Percentiles rank a stretch among this genome's conserved stretches.
These are phyloP conservation scores for Theretra japonica DNA, from an alignment of 2,888 invertebrate species.

Conservation along the genomic window DNA sequence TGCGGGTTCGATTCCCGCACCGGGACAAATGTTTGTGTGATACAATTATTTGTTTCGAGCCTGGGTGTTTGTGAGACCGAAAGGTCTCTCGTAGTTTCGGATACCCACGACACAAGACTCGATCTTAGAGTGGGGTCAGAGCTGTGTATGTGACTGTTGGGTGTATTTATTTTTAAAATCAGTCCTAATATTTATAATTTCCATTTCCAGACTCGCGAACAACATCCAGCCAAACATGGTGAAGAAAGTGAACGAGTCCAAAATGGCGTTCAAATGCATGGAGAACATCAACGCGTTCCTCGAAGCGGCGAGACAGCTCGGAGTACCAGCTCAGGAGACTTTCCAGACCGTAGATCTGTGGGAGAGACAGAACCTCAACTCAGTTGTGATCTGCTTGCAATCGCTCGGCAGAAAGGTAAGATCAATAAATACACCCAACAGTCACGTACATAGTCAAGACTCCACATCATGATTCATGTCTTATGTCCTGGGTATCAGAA, in stretches of 20 bases:
- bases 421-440: not conserved
- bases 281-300: constrained; percentile 98
- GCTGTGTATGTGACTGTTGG: no score
- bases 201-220: constrained; percentile 90
- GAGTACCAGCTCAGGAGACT: constrained; percentile 96
- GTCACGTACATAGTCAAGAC: not conserved
- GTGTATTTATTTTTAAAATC: no score
- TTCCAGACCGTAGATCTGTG: constrained; percentile 99
- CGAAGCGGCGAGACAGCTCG: constrained; percentile 92
- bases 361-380: constrained; percentile 98
- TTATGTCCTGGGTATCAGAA: no score
- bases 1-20: no score
- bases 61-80: no score
- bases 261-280: constrained; percentile 99
- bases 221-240: constrained; percentile 93
- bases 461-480: not conserved
- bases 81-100: no score
- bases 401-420: constrained; percentile 96
- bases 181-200: not conserved
- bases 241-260: constrained; percentile 95
- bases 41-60: no score
- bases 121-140: no score
- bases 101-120: no score
- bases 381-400: constrained; percentile 97
- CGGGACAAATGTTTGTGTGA: no score